Percentiles rank a stretch among this genome's conserved stretches.
Conservation (phyloP, 2,113 vertebrate species). For the Rhineura floridana region DNA sequence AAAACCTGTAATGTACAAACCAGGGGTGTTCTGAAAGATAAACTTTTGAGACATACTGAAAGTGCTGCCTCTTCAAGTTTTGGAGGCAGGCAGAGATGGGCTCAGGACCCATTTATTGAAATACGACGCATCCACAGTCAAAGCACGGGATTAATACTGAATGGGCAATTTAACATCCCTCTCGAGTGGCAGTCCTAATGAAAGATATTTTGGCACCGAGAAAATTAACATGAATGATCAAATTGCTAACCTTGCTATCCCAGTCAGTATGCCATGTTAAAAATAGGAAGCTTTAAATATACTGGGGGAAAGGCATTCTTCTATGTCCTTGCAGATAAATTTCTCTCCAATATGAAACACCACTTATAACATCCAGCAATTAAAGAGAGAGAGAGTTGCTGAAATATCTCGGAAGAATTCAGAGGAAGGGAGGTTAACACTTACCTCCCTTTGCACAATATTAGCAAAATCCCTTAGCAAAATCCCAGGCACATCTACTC, state of each 20-base stretch:
- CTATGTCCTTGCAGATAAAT: constrained; percentile 59
- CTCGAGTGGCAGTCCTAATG: constrained; percentile 66
- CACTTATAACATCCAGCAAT: neutral
- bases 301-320: constrained; percentile 60
- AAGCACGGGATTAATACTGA: neutral
- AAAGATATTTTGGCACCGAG: constrained; percentile 47
- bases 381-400: neutral
- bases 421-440: neutral
- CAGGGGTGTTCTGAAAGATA: neutral
- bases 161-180: neutral
- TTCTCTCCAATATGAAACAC: constrained; percentile 11
- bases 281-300: constrained; percentile 67
- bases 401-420: neutral
- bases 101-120: neutral
- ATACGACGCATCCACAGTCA: neutral
- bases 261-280: constrained; percentile 59
- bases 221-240: constrained; percentile 72
- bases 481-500: neutral
- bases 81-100: neutral
- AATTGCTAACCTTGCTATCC: constrained; percentile 65
- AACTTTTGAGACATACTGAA: no score
- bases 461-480: neutral
- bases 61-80: neutral
- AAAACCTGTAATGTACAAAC: accelerated
- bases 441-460: neutral